Conservation (phyloP, 2,797 vertebrate genomes). For the Phrynocephalus vlangalii region DNA sequence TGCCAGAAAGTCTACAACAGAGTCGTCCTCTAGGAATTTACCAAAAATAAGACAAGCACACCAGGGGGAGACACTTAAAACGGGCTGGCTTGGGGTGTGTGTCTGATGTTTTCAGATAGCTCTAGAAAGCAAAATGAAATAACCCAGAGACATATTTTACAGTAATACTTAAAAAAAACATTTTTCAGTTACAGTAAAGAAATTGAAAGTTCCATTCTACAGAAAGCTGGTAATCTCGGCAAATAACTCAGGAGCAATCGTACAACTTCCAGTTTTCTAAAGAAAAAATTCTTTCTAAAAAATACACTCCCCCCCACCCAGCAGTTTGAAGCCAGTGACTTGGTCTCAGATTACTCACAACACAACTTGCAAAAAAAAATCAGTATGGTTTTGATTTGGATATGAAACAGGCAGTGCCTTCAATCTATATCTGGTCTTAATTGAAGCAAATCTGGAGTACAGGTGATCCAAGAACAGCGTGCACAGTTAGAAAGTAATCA, state of each 20-base stretch:
- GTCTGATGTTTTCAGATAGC: slow-evolving; percentile 50
- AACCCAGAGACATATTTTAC: not conserved
- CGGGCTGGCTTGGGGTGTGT: slow-evolving; percentile 65
- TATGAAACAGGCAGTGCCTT: not conserved
- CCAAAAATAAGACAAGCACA: slow-evolving; percentile 65
- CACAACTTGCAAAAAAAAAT: not conserved
- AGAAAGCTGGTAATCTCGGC: not conserved
- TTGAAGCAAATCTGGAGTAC: not conserved
- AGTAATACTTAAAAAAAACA: not conserved
- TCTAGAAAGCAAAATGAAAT: slow-evolving; percentile 2
- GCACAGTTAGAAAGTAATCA: too few relatives aligned
- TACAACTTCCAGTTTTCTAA: not conserved
- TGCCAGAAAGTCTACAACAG: slow-evolving; percentile 57
- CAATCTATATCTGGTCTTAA: not conserved
- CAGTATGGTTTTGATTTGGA: too few relatives aligned
- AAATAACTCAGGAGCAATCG: not conserved
- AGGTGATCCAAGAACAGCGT: not conserved
- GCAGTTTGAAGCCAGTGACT: not conserved
- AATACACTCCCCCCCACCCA: not conserved
- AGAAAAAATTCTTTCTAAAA: not conserved
- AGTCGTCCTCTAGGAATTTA: slow-evolving; percentile 69
- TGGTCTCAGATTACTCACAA: not conserved
- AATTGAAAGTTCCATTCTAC: not conserved
- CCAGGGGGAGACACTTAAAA: slow-evolving; percentile 65
- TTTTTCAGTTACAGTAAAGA: not conserved